These are phyloP conservation scores for Rhincodon typus DNA, from an alignment of 2,797 vertebrate species.

Conservation along the genomic window DNA sequence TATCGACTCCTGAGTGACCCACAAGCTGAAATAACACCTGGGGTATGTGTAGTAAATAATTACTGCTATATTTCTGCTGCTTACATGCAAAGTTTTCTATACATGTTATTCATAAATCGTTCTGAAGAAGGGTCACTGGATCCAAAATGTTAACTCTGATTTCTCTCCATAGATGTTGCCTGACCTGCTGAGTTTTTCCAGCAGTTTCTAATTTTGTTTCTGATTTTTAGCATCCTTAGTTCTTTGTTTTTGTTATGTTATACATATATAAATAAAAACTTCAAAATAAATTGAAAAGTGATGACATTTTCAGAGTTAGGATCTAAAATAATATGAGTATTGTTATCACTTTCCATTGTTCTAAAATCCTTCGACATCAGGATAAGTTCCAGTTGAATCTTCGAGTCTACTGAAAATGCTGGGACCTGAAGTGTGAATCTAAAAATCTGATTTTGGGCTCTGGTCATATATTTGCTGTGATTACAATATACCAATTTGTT, in stretches of 20 bases:
- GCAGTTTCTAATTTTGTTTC: no score
- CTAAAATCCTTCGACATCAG: not conserved
- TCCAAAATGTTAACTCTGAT: no score
- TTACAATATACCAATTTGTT: not conserved
- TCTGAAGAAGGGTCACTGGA: no score
- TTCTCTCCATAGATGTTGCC: no score
- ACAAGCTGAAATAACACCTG: constrained; percentile 70
- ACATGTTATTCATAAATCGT: not conserved
- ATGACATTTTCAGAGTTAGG: not conserved
- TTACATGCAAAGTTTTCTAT: not conserved
- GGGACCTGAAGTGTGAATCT: not conserved
- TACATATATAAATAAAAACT: not conserved
- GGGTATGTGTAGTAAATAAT: constrained; percentile 51
- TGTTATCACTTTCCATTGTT: not conserved
- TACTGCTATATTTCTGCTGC: not conserved
- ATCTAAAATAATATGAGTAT: not conserved
- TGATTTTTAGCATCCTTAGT: no score
- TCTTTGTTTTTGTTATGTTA: no score
- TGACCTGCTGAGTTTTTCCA: no score
- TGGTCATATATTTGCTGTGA: not conserved
- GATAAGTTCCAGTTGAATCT: not conserved
- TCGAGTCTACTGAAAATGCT: not conserved
- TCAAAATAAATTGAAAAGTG: not conserved
- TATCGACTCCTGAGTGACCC: constrained; percentile 69
- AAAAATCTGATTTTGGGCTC: not conserved